Percentiles rank a stretch among this genome's conserved stretches.
These are phyloP conservation scores for Thamnaconus septentrionalis DNA, from an alignment of 2,113 vertebrate genomes.

Conservation along the genomic window DNA sequence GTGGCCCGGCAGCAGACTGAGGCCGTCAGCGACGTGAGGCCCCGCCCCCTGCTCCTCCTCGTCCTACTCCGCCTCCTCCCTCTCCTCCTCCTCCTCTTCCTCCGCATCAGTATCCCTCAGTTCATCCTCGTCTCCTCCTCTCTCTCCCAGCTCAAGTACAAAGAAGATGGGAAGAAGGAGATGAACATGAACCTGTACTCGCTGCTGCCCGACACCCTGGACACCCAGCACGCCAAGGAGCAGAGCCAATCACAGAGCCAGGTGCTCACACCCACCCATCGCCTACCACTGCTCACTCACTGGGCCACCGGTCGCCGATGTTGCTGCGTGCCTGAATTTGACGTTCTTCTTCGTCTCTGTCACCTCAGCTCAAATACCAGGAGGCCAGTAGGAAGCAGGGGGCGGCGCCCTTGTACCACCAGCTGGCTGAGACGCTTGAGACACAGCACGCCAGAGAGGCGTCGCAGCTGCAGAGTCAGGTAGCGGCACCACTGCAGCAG, in stretches of 20 bases:
- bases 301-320: no score
- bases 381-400: no score
- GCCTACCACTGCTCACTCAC: no score
- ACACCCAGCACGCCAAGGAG: conserved; percentile 83
- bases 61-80: no score
- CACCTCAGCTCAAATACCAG: no score
- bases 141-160: conserved; percentile 78
- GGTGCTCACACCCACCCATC: conserved; percentile 18
- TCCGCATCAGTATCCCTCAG: background rate
- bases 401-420: no score
- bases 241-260: conserved; percentile 51
- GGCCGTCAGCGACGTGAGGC: conserved; percentile 44
- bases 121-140: background rate
- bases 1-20: conserved; percentile 44
- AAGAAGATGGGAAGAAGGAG: conserved; percentile 78
- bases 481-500: no score
- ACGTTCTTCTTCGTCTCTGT: no score
- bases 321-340: no score
- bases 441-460: no score
- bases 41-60: background rate
- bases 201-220: conserved; percentile 83
- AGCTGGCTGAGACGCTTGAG: no score
- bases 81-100: background rate
- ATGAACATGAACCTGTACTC: conserved; percentile 78
- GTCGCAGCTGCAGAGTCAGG: no score